phyloP scores from a whole-genome alignment of 1,140 invertebrate species.

The Arion vulgaris region DNA sequence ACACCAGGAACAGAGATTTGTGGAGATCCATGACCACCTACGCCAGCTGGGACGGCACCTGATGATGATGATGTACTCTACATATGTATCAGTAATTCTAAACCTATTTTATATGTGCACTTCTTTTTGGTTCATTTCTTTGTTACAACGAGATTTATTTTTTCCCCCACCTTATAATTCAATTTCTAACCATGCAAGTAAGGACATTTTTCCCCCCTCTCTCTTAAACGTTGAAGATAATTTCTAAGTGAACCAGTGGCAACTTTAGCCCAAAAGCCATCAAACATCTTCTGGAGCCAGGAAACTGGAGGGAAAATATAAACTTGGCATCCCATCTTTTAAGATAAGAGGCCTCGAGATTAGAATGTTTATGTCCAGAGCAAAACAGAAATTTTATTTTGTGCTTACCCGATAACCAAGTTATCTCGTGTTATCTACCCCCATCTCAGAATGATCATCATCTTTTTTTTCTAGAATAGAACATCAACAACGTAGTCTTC shows the following conservation, averaged over 20 bases:
- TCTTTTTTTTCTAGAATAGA: constrained; percentile 20
- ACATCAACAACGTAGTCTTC: constrained; percentile 6
- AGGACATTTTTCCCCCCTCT: too few species aligned
- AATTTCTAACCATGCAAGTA: too few species aligned
- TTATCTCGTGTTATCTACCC: background rate
- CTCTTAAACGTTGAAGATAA: background rate
- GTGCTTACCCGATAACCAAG: constrained; percentile 4
- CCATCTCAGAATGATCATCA: constrained; percentile 27
- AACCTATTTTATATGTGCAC: too few species aligned
- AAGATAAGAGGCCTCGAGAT: constrained; percentile 5
- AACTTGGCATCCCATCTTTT: constrained; percentile 23
- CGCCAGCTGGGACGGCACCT: too few species aligned
- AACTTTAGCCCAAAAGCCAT: constrained; percentile 11
- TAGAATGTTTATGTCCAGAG: constrained; percentile 6
- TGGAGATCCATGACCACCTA: too few species aligned
- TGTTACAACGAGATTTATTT: too few species aligned
- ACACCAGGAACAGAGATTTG: too few species aligned
- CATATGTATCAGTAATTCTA: too few species aligned
- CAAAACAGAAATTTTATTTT: constrained; percentile 27
- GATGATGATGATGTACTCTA: too few species aligned
- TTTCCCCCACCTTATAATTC: too few species aligned
- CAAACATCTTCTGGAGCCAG: constrained; percentile 2
- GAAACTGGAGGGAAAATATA: constrained; percentile 8
- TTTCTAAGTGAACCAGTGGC: background rate
- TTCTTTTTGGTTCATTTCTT: too few species aligned